Evolutionary conservation across 2,797 vertebrate genomes (phyloP).

Genomic region (Eutrigla gurnardus): DNA sequence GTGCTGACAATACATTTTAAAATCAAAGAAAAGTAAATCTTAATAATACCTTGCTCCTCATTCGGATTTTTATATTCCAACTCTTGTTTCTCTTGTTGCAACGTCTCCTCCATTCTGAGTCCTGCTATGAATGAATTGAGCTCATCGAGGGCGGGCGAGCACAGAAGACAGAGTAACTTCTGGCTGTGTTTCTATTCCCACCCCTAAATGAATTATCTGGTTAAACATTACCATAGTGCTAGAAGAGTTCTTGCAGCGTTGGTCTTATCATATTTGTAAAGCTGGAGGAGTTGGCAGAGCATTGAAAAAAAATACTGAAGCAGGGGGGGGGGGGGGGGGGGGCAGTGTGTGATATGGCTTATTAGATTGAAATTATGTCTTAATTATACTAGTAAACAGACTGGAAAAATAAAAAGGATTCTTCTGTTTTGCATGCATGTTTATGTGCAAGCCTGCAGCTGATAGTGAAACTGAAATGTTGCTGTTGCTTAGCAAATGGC

Average conservation of each 20-base stretch:
- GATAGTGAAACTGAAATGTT: conserved; percentile 11
- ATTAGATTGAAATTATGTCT: background rate
- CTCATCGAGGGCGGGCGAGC: conserved; percentile 63
- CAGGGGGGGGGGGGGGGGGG: conserved; percentile 29
- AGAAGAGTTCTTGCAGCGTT: conserved; percentile 80
- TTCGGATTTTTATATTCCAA: conserved; percentile 65
- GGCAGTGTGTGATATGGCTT: conserved; percentile 9
- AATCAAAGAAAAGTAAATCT: background rate
- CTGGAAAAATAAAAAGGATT: background rate
- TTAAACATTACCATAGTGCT: conserved; percentile 87
- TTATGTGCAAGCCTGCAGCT: background rate
- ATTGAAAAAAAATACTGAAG: conserved; percentile 33
- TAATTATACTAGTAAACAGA: background rate
- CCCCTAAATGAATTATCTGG: conserved; percentile 91
- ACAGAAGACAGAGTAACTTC: conserved; percentile 62
- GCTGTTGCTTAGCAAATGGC: conserved; percentile 18
- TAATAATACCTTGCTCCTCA: conserved; percentile 79
- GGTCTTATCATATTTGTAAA: conserved; percentile 91
- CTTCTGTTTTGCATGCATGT: conserved; percentile 7
- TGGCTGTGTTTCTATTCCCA: conserved; percentile 84
- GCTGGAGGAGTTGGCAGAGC: conserved; percentile 85
- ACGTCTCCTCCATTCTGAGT: conserved; percentile 86
- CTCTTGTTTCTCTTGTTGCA: conserved; percentile 63
- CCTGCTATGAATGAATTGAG: conserved; percentile 75
- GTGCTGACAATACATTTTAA: background rate